phyloP scores from a whole-genome alignment of 2,888 invertebrate genomes.

The Lymantria dispar region DNA sequence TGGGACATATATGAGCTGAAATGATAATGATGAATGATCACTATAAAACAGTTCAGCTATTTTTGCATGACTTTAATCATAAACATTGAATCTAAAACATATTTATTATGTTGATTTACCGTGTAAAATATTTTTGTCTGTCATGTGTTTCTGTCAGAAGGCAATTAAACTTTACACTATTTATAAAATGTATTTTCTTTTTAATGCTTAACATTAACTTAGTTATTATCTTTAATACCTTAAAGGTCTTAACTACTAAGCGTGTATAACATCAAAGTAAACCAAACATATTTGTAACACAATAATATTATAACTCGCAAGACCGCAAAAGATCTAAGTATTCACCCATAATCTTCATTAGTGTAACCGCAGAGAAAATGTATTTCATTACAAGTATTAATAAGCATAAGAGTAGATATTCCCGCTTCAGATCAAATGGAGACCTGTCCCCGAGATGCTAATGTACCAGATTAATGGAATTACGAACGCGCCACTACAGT shows the following conservation, averaged over 20 bases:
- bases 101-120: too few species aligned
- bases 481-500: slow-evolving; percentile 39
- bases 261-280: not conserved
- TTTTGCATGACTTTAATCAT: too few species aligned
- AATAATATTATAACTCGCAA: slow-evolving; percentile 3
- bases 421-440: slow-evolving; percentile 60
- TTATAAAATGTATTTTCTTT: too few species aligned
- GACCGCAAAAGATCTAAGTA: slow-evolving; percentile 34
- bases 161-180: too few species aligned
- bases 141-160: too few species aligned
- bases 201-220: too few species aligned
- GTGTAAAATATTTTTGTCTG: too few species aligned
- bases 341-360: slow-evolving; percentile 40
- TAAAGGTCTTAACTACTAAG: not conserved
- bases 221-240: too few species aligned
- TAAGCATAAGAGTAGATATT: slow-evolving; percentile 54
- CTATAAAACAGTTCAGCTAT: too few species aligned
- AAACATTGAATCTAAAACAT: too few species aligned
- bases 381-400: slow-evolving; percentile 59
- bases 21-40: too few species aligned
- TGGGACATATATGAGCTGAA: too few species aligned
- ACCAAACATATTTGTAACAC: not conserved
- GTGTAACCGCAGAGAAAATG: slow-evolving; percentile 40
- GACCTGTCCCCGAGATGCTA: slow-evolving; percentile 64
- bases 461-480: slow-evolving; percentile 71